Conservation (phyloP, 2,888 invertebrate species). For the Cantharis lateralis region DNA sequence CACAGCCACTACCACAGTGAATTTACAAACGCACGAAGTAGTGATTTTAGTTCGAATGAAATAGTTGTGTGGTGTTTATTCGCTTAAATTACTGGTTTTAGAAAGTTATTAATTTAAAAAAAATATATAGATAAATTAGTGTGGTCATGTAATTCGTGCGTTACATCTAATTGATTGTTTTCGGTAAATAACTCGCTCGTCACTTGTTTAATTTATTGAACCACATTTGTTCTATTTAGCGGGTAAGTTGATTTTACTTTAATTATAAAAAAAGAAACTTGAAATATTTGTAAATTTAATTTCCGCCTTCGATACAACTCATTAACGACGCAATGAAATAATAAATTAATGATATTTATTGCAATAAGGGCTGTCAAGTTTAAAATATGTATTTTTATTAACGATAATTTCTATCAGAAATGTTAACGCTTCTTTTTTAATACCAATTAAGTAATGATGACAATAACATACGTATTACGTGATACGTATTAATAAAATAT, state of each 20-base stretch:
- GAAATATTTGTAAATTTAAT: not conserved
- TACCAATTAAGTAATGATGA: too few species aligned
- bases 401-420: too few species aligned
- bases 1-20: not conserved
- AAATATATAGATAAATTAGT: not conserved
- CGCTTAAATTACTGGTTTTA: not conserved
- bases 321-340: not conserved
- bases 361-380: not conserved
- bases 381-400: not conserved
- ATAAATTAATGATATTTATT: not conserved
- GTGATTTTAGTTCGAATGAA: not conserved
- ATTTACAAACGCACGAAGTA: not conserved
- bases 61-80: not conserved
- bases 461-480: not conserved
- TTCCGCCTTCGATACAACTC: not conserved
- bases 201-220: not conserved
- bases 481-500: not conserved
- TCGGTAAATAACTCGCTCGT: not conserved
- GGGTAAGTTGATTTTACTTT: not conserved
- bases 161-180: not conserved
- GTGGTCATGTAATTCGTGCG: not conserved
- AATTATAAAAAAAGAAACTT: not conserved
- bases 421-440: not conserved
- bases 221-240: not conserved
- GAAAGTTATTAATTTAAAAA: not conserved